A percentile compares a stretch with the other conserved stretches of the same genome.
phyloP scores from a whole-genome alignment of 2,797 vertebrate genomes.

The Strix occidentalis region DNA sequence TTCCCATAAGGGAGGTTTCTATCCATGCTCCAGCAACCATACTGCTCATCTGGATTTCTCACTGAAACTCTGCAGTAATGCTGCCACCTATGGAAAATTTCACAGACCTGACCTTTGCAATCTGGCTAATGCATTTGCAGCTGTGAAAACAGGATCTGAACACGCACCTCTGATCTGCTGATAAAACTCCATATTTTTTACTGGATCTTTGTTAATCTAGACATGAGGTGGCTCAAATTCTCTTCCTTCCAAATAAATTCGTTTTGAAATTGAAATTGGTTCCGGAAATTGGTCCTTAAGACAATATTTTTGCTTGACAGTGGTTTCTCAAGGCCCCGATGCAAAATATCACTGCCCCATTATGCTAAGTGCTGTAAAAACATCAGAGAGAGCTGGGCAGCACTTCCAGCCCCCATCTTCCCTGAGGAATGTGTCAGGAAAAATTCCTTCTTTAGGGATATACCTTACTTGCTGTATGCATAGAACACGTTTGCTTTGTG shows the following conservation, averaged over 20 bases:
- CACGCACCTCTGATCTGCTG: neutral
- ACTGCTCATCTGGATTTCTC: neutral
- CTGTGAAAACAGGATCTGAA: constrained; percentile 38
- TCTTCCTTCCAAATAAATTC: constrained; percentile 20
- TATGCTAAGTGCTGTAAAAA: neutral
- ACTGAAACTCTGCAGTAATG: constrained; percentile 25
- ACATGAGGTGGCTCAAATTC: neutral
- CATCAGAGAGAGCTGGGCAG: neutral
- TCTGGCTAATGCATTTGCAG: neutral
- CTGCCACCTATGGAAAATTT: constrained; percentile 61
- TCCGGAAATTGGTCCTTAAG: constrained; percentile 19
- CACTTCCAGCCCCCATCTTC: neutral
- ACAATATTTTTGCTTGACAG: constrained; percentile 2
- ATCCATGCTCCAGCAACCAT: fast-evolving
- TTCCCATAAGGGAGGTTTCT: neutral
- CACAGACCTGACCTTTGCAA: neutral
- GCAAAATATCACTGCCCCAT: neutral
- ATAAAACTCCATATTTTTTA: fast-evolving
- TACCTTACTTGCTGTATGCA: neutral
- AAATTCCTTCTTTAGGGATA: neutral
- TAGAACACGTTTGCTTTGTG: fast-evolving
- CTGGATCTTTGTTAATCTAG: neutral
- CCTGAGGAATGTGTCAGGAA: neutral
- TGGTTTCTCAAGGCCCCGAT: neutral
- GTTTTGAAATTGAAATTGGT: constrained; percentile 45